These are phyloP conservation scores for Theristicus caerulescens DNA, from an alignment of 2,113 vertebrate species.

Conservation along the genomic window DNA sequence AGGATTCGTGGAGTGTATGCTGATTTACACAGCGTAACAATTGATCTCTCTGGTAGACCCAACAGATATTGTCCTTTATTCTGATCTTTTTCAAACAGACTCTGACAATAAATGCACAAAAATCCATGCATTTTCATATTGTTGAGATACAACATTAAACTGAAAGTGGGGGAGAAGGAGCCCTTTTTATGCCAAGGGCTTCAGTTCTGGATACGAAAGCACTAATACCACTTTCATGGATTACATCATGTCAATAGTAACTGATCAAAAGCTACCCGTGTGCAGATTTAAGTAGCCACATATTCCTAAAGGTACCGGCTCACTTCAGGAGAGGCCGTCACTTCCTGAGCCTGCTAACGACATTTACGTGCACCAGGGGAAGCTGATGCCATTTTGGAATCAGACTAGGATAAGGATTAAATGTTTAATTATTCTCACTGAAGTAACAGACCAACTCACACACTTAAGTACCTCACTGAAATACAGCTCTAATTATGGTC, in stretches of 20 bases:
- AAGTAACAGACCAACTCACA: not conserved
- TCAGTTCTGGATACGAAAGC: not conserved
- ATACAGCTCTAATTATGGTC: not conserved
- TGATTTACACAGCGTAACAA: not conserved
- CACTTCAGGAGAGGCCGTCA: accelerated
- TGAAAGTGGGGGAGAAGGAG: not conserved
- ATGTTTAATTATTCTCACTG: not conserved
- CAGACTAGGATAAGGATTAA: not conserved
- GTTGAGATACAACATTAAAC: not conserved
- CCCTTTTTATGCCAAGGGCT: not conserved
- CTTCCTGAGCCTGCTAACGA: not conserved
- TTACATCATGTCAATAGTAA: not conserved
- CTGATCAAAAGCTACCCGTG: not conserved
- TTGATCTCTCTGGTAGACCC: not conserved
- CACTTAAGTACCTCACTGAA: not conserved
- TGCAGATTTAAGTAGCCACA: not conserved
- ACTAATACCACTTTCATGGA: not conserved
- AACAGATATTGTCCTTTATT: not conserved
- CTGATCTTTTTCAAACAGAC: not conserved
- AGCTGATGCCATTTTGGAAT: not conserved
- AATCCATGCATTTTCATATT: not conserved
- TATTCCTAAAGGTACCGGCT: not conserved
- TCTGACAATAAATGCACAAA: not conserved
- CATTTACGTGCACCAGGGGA: not conserved
- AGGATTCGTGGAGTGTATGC: not conserved